A percentile compares a stretch with the other conserved stretches of the same genome.
These are phyloP conservation scores for Chrysemys picta DNA, from an alignment of 2,113 vertebrate species.

Conservation along the genomic window DNA sequence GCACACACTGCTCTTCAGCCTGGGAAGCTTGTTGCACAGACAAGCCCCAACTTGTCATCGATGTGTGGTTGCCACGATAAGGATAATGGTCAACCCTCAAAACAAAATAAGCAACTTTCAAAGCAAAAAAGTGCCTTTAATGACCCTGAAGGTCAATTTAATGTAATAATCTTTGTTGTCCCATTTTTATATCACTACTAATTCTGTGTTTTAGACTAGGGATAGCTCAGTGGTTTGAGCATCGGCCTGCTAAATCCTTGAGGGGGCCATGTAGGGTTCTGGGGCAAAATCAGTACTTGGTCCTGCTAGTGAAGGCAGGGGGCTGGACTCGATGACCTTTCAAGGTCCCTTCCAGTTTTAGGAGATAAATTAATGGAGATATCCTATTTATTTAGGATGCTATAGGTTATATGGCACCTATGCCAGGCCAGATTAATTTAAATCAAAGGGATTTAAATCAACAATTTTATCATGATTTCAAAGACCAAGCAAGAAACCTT, in stretches of 20 bases:
- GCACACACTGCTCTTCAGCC: not conserved
- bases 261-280: too few relatives aligned
- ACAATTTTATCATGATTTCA: not conserved
- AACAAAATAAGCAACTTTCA: not conserved
- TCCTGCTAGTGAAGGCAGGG: too few relatives aligned
- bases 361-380: too few relatives aligned
- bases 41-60: conserved; percentile 65
- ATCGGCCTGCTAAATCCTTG: too few relatives aligned
- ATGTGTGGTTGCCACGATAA: conserved; percentile 62
- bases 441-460: not conserved
- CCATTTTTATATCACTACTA: not conserved
- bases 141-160: not conserved
- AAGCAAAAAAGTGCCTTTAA: not conserved
- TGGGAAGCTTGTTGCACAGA: not conserved
- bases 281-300: too few relatives aligned
- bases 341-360: too few relatives aligned
- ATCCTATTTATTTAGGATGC: not conserved
- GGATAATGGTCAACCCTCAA: conserved; percentile 24
- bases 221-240: too few relatives aligned
- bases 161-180: not conserved
- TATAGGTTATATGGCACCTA: not conserved
- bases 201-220: not conserved
- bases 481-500: not conserved
- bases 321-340: too few relatives aligned
- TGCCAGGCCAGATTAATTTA: not conserved